Evolutionary conservation across 2,888 invertebrate genomes (phyloP).

Genomic region (Apocheima hispidaria): DNA sequence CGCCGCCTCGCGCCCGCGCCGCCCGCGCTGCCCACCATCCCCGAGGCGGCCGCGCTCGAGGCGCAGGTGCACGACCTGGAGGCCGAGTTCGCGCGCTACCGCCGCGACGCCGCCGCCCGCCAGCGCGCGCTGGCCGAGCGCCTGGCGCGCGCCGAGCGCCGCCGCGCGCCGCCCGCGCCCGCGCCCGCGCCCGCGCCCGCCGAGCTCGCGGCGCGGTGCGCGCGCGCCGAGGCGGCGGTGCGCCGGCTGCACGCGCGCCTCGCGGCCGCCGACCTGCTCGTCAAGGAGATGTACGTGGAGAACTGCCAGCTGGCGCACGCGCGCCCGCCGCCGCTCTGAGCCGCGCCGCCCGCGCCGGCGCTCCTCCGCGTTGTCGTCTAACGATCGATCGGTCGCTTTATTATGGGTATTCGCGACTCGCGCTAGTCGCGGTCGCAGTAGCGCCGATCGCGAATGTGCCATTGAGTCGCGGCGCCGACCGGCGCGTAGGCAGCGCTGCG

Average conservation of each 20-base stretch:
- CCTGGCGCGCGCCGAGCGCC: conserved; percentile 37
- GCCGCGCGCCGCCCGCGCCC: conserved; percentile 32
- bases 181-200: conserved; percentile 30
- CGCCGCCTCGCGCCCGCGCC: conserved; percentile 86
- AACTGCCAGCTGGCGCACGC: conserved; percentile 89
- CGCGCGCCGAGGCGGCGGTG: conserved; percentile 73
- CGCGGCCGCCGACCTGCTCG: conserved; percentile 90
- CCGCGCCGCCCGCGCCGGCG: background rate
- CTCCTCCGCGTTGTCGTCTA: too few species aligned
- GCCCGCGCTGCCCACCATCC: conserved; percentile 89
- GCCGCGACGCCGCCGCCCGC: conserved; percentile 72
- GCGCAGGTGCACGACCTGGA: conserved; percentile 79
- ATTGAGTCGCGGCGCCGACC: too few species aligned
- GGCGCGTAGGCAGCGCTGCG: too few species aligned
- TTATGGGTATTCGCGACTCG: too few species aligned
- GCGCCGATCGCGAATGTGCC: too few species aligned
- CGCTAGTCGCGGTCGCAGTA: too few species aligned
- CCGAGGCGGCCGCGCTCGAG: conserved; percentile 83
- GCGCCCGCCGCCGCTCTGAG: conserved; percentile 22
- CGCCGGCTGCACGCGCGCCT: conserved; percentile 87
- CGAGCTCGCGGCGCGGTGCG: conserved; percentile 75
- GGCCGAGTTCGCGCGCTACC: conserved; percentile 76
- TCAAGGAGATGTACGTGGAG: conserved; percentile 94
- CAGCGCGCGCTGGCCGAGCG: conserved; percentile 61
- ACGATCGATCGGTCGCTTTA: too few species aligned